phyloP scores from a whole-genome alignment of 2,113 vertebrate genomes.

The Datnioides undecimradiatus region DNA sequence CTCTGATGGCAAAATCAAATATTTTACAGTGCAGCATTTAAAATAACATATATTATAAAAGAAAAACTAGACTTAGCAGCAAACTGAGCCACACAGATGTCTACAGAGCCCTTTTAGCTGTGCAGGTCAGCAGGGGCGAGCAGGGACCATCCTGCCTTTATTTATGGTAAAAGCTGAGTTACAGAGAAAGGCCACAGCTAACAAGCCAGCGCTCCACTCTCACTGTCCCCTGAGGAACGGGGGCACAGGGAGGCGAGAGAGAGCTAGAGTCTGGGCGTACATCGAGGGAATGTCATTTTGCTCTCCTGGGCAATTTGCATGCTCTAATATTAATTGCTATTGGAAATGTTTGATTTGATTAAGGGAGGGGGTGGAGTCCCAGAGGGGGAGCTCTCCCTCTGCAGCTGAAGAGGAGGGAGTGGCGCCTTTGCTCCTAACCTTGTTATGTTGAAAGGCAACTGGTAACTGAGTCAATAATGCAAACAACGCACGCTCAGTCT shows the following conservation, averaged over 20 bases:
- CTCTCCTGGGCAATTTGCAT: constrained; percentile 58
- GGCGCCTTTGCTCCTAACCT: constrained; percentile 50
- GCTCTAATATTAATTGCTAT: constrained; percentile 70
- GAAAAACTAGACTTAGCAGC: neutral
- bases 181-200: constrained; percentile 23
- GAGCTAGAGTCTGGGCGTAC: neutral
- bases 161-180: constrained; percentile 13
- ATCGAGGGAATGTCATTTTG: constrained; percentile 47
- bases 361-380: constrained; percentile 54
- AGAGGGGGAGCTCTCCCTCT: constrained; percentile 14
- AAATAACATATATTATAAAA: neutral
- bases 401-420: constrained; percentile 32
- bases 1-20: too few relatives aligned
- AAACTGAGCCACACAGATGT: neutral
- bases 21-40: too few relatives aligned
- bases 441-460: constrained; percentile 47
- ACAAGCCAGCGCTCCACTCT: constrained; percentile 37
- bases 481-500: neutral
- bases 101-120: neutral
- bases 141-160: neutral
- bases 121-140: neutral
- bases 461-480: neutral
- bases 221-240: constrained; percentile 29
- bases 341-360: constrained; percentile 71
- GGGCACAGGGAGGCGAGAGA: constrained; percentile 23